Conservation (phyloP, 1,140 invertebrate species). For the Hirudo medicinalis region DNA sequence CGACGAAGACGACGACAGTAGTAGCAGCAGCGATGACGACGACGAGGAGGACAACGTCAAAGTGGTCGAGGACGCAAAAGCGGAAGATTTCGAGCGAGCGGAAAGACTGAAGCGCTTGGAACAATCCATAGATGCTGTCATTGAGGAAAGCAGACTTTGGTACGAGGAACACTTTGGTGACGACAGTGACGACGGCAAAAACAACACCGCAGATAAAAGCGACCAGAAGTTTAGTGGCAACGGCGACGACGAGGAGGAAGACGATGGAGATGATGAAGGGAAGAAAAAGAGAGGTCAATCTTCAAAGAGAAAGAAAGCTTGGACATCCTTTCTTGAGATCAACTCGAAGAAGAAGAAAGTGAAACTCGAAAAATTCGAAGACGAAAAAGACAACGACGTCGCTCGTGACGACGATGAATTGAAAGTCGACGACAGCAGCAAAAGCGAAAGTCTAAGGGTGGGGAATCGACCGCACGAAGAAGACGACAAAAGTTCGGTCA, state of each 20-base stretch:
- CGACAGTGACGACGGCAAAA: not conserved
- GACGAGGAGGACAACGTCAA: not conserved
- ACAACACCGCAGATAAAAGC: not conserved
- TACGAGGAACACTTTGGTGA: conserved; percentile 1
- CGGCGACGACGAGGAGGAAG: not conserved
- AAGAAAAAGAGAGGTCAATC: not conserved
- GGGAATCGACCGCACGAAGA: not conserved
- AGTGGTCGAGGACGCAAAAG: not conserved
- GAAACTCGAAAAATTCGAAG: conserved; percentile 4
- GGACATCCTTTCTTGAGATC: not conserved
- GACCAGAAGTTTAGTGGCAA: not conserved
- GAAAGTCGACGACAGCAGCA: not conserved
- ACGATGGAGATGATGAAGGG: not conserved
- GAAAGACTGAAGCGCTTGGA: not conserved
- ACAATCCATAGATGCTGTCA: not conserved
- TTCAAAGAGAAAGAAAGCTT: not conserved
- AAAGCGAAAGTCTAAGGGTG: not conserved
- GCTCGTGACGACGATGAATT: too few species aligned
- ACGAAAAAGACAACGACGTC: not conserved
- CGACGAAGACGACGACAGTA: not conserved
- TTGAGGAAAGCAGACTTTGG: not conserved
- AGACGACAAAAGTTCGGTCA: not conserved
- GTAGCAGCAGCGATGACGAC: not conserved
- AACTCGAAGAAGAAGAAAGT: not conserved
- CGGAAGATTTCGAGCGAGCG: not conserved